Conservation (phyloP, 2,888 invertebrate genomes). For the Caenorhabditis sinica region DNA sequence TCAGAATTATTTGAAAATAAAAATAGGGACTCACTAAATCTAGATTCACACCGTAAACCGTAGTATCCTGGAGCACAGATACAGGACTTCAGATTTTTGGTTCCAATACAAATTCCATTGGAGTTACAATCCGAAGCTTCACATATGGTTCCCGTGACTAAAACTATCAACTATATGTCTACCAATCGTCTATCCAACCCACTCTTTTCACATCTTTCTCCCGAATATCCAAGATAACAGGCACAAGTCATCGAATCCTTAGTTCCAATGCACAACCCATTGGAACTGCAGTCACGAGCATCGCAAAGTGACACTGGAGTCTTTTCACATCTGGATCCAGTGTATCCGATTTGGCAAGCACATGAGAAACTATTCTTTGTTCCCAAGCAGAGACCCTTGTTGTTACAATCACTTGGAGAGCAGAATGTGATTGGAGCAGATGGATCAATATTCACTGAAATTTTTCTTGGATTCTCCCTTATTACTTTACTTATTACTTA, state of each 20-base stretch:
- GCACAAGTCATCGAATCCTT: constrained; percentile 75
- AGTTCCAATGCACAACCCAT: constrained; percentile 78
- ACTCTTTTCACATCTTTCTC: constrained; percentile 73
- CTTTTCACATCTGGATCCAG: constrained; percentile 71
- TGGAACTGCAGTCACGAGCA: constrained; percentile 76
- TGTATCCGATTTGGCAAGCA: constrained; percentile 76
- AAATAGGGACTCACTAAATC: constrained; percentile 57
- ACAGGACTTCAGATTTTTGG: constrained; percentile 70
- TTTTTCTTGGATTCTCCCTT: background rate
- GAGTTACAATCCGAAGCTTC: constrained; percentile 76
- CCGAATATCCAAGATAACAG: constrained; percentile 76
- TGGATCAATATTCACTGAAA: constrained; percentile 68
- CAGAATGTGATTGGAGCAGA: constrained; percentile 74
- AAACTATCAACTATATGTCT: constrained; percentile 16
- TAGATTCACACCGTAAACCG: constrained; percentile 70
- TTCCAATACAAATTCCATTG: constrained; percentile 75
- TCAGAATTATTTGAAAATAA: background rate
- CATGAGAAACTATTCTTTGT: constrained; percentile 75
- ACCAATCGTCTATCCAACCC: background rate
- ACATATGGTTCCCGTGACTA: constrained; percentile 76
- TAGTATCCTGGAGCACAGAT: constrained; percentile 72
- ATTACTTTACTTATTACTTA: constrained; percentile 30
- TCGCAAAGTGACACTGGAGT: constrained; percentile 76
- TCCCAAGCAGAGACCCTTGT: constrained; percentile 78
- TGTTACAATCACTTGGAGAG: constrained; percentile 78